phyloP scores from a whole-genome alignment of 2,888 invertebrate species.

The Gymnocheta viridis region DNA sequence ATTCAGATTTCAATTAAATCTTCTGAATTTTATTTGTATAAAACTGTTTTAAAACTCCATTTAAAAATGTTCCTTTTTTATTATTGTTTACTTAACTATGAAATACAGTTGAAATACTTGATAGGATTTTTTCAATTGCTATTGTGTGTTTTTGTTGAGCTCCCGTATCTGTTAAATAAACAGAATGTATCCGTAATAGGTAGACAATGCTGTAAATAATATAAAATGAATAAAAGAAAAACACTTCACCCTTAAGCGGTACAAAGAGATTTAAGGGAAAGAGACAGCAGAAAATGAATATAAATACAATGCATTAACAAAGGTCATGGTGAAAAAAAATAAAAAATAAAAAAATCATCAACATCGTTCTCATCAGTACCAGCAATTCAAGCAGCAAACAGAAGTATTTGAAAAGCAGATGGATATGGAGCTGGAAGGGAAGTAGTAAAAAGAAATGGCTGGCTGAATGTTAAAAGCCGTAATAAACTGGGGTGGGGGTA shows the following conservation, averaged over 20 bases:
- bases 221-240: conserved; percentile 52
- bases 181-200: conserved; percentile 50
- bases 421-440: neutral
- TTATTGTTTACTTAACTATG: conserved; percentile 42
- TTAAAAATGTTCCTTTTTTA: neutral
- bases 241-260: conserved; percentile 50
- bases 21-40: neutral
- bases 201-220: conserved; percentile 59
- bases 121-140: conserved; percentile 37
- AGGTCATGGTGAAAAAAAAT: conserved; percentile 67
- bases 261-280: neutral
- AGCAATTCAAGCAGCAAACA: neutral
- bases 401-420: no score
- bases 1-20: neutral
- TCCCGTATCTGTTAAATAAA: conserved; percentile 55
- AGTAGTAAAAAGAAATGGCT: conserved; percentile 10
- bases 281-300: conserved; percentile 29
- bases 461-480: conserved; percentile 16
- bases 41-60: neutral
- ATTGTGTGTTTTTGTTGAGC: conserved; percentile 24
- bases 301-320: conserved; percentile 64
- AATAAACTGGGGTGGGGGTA: conserved; percentile 11
- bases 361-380: conserved; percentile 31
- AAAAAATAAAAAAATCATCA: neutral
- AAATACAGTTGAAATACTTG: conserved; percentile 51